Conservation (phyloP, 2,797 vertebrate genomes). For the Sciaenops ocellatus region DNA sequence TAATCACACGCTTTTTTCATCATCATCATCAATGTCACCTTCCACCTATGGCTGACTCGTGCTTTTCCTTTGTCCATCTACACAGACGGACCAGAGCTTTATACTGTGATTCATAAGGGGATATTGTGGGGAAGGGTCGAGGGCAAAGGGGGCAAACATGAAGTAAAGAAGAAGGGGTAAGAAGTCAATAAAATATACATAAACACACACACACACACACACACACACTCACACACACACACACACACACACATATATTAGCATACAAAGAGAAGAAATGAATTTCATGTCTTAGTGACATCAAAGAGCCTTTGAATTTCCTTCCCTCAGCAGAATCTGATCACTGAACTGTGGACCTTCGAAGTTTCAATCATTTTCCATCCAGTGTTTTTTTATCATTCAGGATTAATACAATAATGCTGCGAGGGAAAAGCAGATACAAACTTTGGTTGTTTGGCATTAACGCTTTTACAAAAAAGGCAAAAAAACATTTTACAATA, state of each 20-base stretch:
- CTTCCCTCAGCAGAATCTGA: conserved; percentile 33
- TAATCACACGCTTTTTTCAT: conserved; percentile 19
- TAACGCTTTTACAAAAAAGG: too few species aligned
- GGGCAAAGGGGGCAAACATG: conserved; percentile 15
- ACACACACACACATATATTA: neutral
- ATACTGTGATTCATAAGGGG: conserved; percentile 13
- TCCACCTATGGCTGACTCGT: conserved; percentile 42
- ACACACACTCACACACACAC: neutral
- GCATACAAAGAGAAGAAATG: conserved; percentile 3
- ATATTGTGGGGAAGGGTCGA: neutral
- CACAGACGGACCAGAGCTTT: neutral
- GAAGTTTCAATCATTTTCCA: neutral
- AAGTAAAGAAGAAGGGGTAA: neutral
- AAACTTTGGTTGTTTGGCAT: too few species aligned
- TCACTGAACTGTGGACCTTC: neutral
- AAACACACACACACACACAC: neutral
- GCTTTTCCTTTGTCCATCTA: conserved; percentile 26
- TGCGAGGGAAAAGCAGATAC: too few species aligned
- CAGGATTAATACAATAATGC: neutral
- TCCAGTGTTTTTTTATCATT: neutral
- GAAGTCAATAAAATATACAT: neutral
- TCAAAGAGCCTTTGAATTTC: conserved; percentile 7
- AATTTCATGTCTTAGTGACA: neutral
- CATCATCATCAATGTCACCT: conserved; percentile 48
- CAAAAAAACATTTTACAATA: too few species aligned